Evolutionary conservation across 2,797 vertebrate species (phyloP).

Genomic region (Anolis apletophallus): DNA sequence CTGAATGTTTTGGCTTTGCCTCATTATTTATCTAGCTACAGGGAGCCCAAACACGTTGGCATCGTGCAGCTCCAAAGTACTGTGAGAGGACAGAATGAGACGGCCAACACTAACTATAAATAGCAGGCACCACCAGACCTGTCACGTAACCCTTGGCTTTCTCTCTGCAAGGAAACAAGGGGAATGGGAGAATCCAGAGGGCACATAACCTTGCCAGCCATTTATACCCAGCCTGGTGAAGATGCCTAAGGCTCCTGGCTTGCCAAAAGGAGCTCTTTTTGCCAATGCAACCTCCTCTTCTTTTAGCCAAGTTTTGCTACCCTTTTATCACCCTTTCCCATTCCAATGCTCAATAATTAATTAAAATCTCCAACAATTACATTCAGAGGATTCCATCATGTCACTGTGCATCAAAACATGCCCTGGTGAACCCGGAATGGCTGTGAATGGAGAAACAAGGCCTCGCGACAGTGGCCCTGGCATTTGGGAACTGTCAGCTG

Average conservation of each 20-base stretch:
- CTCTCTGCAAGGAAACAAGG: too few relatives aligned
- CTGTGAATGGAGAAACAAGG: background rate
- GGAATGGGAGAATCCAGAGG: background rate
- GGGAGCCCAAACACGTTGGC: background rate
- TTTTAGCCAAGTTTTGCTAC: background rate
- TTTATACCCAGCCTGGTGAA: background rate
- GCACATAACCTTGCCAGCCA: background rate
- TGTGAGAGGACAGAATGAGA: background rate
- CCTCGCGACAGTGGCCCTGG: background rate
- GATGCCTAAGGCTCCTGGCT: background rate
- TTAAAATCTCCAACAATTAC: background rate
- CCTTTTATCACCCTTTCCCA: background rate
- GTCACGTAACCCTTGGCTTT: background rate
- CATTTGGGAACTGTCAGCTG: background rate
- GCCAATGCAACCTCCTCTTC: background rate
- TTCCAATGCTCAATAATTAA: background rate
- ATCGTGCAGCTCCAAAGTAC: background rate
- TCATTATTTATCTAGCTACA: background rate
- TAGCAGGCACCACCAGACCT: background rate
- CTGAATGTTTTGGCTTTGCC: constrained; percentile 16
- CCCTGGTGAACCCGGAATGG: background rate
- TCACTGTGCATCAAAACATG: background rate
- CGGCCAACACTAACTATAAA: background rate
- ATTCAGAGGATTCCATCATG: too few relatives aligned
- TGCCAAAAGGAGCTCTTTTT: background rate